Evolutionary conservation across 2,888 invertebrate species (phyloP).

Genomic region (Galeopsomyia nigrocyanea): DNA sequence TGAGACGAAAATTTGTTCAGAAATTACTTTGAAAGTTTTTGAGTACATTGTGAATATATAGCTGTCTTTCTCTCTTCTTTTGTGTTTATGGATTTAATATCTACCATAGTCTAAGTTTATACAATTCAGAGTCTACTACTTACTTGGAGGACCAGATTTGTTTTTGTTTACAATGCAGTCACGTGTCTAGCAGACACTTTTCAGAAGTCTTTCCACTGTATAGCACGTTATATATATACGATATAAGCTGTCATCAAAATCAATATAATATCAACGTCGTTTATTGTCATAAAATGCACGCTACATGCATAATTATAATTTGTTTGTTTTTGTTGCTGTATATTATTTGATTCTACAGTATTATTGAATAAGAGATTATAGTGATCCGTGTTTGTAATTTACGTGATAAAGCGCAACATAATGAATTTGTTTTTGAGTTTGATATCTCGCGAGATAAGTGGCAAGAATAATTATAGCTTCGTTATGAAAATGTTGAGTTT

Average conservation of each 20-base stretch:
- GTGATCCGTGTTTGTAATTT: constrained; percentile 13
- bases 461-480: too few relatives aligned
- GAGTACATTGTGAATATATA: constrained; percentile 9
- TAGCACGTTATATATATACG: constrained; percentile 28
- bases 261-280: constrained; percentile 10
- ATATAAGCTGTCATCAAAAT: constrained; percentile 17
- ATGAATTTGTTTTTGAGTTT: too few relatives aligned
- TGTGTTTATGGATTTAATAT: constrained; percentile 15
- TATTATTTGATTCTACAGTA: constrained; percentile 16
- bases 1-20: constrained; percentile 6
- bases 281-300: constrained; percentile 35
- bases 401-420: too few relatives aligned
- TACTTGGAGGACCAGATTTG: constrained; percentile 18
- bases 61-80: constrained; percentile 14
- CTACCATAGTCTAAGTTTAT: constrained; percentile 16
- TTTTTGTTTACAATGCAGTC: constrained; percentile 25
- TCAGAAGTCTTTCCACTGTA: constrained; percentile 23
- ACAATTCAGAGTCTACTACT: constrained; percentile 8
- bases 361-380: constrained; percentile 32
- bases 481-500: too few relatives aligned
- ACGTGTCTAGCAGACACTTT: constrained; percentile 22
- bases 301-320: constrained; percentile 31
- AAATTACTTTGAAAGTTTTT: constrained; percentile 46
- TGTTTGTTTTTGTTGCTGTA: constrained; percentile 37
- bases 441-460: too few relatives aligned